These are phyloP conservation scores for Eonycteris spelaea DNA, from an alignment of 2,113 vertebrate species.

Conservation along the genomic window DNA sequence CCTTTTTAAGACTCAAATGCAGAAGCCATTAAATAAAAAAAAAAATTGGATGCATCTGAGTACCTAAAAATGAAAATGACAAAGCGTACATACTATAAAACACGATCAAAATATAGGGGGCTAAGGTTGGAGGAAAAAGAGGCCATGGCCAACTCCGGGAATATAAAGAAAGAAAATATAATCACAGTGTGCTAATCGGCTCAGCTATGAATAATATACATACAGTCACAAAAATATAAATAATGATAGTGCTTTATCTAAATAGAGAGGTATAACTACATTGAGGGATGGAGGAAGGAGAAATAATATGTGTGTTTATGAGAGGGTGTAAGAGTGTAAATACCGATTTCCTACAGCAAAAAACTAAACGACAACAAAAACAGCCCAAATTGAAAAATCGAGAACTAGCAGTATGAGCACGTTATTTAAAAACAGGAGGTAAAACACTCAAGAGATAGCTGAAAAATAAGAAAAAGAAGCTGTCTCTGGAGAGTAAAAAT, in stretches of 20 bases:
- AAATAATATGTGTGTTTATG: background rate
- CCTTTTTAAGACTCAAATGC: background rate
- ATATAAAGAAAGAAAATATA: slow-evolving; percentile 11
- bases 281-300: background rate
- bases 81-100: background rate
- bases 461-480: background rate
- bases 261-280: background rate
- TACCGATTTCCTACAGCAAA: background rate
- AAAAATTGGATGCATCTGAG: background rate
- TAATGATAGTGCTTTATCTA: background rate
- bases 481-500: background rate
- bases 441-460: background rate
- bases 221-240: background rate
- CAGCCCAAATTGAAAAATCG: background rate
- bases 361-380: slow-evolving; percentile 1
- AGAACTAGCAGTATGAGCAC: background rate
- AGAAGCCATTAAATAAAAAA: background rate
- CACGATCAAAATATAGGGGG: background rate
- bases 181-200: background rate
- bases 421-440: background rate
- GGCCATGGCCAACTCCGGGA: background rate
- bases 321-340: background rate
- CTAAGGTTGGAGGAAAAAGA: background rate
- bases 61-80: background rate
- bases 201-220: background rate